These are phyloP conservation scores for Aporophyla nigra DNA, from an alignment of 2,888 invertebrate species.

Conservation along the genomic window DNA sequence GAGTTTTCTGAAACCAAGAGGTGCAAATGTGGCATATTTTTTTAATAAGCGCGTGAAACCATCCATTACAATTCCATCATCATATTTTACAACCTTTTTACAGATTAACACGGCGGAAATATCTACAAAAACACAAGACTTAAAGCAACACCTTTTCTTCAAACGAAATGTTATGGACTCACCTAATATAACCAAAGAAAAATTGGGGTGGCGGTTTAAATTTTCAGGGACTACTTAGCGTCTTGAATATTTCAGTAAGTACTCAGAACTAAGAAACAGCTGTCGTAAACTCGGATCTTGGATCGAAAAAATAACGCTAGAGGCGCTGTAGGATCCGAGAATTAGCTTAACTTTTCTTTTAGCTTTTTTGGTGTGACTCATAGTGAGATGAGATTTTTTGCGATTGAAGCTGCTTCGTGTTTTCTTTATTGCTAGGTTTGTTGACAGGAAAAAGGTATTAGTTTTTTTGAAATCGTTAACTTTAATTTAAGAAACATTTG, in stretches of 20 bases:
- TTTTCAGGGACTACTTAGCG: constrained; percentile 77
- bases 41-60: neutral
- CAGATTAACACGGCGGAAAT: constrained; percentile 31
- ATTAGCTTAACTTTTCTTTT: constrained; percentile 13
- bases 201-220: constrained; percentile 70
- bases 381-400: constrained; percentile 12
- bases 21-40: neutral
- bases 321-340: constrained; percentile 15
- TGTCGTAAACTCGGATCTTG: constrained; percentile 74
- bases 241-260: constrained; percentile 82
- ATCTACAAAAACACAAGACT: constrained; percentile 5
- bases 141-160: constrained; percentile 33
- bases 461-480: neutral
- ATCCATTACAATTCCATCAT: constrained; percentile 7
- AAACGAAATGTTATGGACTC: constrained; percentile 37
- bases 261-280: constrained; percentile 77
- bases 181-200: constrained; percentile 55
- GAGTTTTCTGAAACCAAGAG: neutral
- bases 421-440: neutral
- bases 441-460: no score
- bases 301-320: constrained; percentile 38
- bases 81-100: constrained; percentile 47
- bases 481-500: neutral
- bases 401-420: neutral
- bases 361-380: constrained; percentile 8